Evolutionary conservation across 2,113 vertebrate genomes (phyloP).

Genomic region (Passer domesticus): DNA sequence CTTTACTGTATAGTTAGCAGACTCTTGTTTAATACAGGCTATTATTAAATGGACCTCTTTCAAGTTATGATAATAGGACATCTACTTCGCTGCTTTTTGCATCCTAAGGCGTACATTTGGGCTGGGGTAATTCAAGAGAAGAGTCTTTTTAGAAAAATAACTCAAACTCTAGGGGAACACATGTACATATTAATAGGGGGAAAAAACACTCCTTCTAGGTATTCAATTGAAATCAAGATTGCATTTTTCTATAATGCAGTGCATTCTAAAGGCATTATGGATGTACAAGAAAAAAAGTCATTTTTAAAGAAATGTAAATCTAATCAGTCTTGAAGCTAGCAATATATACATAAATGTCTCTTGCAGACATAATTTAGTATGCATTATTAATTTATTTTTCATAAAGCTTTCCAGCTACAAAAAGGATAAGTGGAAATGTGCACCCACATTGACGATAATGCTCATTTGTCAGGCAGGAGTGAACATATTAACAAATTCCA

Average conservation of each 20-base stretch:
- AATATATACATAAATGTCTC: slow-evolving; percentile 77
- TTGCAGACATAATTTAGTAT: slow-evolving; percentile 78
- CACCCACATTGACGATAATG: slow-evolving; percentile 55
- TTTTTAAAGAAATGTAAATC: slow-evolving; percentile 73
- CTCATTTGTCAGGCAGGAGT: slow-evolving; percentile 69
- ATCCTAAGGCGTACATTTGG: slow-evolving; percentile 1
- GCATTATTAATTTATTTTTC: slow-evolving; percentile 84
- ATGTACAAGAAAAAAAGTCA: background rate
- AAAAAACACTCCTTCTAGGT: background rate
- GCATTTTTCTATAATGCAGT: background rate
- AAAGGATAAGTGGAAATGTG: slow-evolving; percentile 68
- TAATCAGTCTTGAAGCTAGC: slow-evolving; percentile 75
- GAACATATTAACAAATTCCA: slow-evolving; percentile 51
- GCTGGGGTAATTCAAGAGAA: slow-evolving; percentile 26
- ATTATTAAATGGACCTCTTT: slow-evolving; percentile 57
- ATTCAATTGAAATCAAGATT: background rate
- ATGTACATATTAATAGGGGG: background rate
- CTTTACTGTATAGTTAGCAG: slow-evolving; percentile 47
- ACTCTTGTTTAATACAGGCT: slow-evolving; percentile 58
- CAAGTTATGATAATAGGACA: slow-evolving; percentile 40
- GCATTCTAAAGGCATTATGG: slow-evolving; percentile 6
- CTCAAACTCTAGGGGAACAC: background rate
- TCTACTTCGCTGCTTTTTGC: background rate
- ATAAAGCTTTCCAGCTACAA: slow-evolving; percentile 74
- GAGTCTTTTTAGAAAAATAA: slow-evolving; percentile 24